Percentiles rank a stretch among this genome's conserved stretches.
Conservation (phyloP, 2,888 invertebrate species). For the Drosophila rubida region DNA sequence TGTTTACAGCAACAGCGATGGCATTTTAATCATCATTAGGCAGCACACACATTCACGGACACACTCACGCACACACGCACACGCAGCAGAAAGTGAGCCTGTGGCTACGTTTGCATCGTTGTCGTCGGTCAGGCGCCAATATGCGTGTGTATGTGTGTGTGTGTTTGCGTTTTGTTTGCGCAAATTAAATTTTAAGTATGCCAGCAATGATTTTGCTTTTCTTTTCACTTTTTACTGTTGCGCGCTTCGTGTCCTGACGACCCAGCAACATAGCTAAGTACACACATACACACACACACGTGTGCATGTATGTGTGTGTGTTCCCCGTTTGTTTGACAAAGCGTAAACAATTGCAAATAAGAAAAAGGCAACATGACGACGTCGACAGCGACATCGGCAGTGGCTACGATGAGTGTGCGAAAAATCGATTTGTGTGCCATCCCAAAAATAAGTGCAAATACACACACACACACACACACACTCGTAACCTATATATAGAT, state of each 20-base stretch:
- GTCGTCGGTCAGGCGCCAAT: slow-evolving; percentile 64
- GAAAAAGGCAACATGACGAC: slow-evolving; percentile 46
- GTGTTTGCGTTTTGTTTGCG: slow-evolving; percentile 63
- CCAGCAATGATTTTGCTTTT: slow-evolving; percentile 59
- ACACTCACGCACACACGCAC: slow-evolving; percentile 16
- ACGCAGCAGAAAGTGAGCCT: slow-evolving; percentile 2
- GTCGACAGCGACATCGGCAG: slow-evolving; percentile 19
- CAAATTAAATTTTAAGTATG: slow-evolving; percentile 80
- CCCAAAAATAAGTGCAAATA: slow-evolving; percentile 65
- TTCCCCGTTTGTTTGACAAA: slow-evolving; percentile 61
- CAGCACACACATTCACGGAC: slow-evolving; percentile 21
- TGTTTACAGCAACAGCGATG: slow-evolving; percentile 62
- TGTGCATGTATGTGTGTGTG: slow-evolving; percentile 20
- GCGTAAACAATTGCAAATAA: slow-evolving; percentile 79
- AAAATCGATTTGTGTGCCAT: slow-evolving; percentile 78
- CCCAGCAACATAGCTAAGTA: slow-evolving; percentile 46
- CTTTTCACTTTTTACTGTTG: slow-evolving; percentile 74
- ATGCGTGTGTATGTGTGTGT: slow-evolving; percentile 17
- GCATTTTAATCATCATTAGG: slow-evolving; percentile 77
- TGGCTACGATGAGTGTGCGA: slow-evolving; percentile 70
- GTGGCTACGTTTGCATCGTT: slow-evolving; percentile 32
- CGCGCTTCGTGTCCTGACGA: slow-evolving; percentile 66
- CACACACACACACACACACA: slow-evolving; percentile 21
- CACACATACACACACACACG: slow-evolving; percentile 15
- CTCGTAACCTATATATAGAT: slow-evolving; percentile 34